These are phyloP conservation scores for Cavia porcellus DNA, from an alignment of 2,113 vertebrate species.

Conservation along the genomic window DNA sequence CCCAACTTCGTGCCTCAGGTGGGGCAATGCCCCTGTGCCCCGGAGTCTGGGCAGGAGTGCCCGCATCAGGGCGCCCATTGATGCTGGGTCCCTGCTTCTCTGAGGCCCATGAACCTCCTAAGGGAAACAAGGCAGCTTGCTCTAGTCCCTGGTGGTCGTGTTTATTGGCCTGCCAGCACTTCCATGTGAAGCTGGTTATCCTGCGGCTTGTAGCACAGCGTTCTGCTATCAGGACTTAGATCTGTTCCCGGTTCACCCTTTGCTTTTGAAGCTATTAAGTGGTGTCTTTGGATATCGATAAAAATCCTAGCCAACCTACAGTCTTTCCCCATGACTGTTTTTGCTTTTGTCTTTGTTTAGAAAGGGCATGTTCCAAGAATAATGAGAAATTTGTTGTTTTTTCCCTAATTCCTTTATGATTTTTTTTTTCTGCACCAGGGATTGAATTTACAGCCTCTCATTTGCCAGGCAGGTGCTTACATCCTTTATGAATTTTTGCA, in stretches of 20 bases:
- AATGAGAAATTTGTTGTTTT: conserved; percentile 26
- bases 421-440: not conserved
- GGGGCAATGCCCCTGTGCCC: not conserved
- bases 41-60: fast-evolving
- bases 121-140: not conserved
- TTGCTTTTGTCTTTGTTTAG: not conserved
- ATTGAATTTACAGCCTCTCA: too few relatives aligned
- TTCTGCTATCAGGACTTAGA: not conserved
- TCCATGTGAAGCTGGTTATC: not conserved
- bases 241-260: not conserved
- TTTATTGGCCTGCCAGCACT: not conserved
- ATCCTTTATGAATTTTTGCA: not conserved
- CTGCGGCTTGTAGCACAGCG: not conserved
- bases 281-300: conserved; percentile 22
- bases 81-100: not conserved
- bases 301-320: not conserved
- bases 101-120: not conserved
- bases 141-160: not conserved
- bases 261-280: not conserved
- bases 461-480: too few relatives aligned
- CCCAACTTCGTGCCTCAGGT: not conserved
- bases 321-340: not conserved
- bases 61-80: not conserved
- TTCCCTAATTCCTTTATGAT: not conserved
- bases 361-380: not conserved